phyloP scores from a whole-genome alignment of 2,888 invertebrate species.

The Chloroclysta siterata region DNA sequence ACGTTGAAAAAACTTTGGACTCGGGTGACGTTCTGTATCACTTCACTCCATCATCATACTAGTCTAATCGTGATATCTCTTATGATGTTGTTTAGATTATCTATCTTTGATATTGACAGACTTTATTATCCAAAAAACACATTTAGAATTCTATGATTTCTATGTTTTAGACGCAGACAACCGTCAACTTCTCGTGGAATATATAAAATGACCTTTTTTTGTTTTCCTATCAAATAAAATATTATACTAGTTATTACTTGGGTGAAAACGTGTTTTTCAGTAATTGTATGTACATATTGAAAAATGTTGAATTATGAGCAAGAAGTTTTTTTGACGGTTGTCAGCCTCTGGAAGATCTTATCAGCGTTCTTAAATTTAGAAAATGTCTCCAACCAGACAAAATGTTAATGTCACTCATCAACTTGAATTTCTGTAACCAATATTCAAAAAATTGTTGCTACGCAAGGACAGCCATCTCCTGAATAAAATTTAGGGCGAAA shows the following conservation, averaged over 20 bases:
- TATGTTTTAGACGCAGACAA: too few relatives aligned
- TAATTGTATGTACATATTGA: too few relatives aligned
- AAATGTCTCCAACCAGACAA: background rate
- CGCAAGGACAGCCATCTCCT: slow-evolving; percentile 38
- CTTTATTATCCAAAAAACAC: background rate
- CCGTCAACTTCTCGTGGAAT: too few relatives aligned
- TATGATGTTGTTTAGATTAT: background rate
- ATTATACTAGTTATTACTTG: too few relatives aligned
- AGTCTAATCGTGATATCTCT: background rate
- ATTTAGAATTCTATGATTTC: too few relatives aligned
- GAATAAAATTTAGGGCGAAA: slow-evolving; percentile 54
- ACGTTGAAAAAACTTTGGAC: slow-evolving; percentile 4
- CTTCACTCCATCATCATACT: slow-evolving; percentile 2
- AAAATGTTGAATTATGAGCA: too few relatives aligned
- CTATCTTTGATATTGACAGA: background rate
- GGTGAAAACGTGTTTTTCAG: too few relatives aligned
- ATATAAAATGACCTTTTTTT: too few relatives aligned
- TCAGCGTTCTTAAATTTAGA: background rate
- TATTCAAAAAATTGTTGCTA: slow-evolving; percentile 29
- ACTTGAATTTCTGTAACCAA: slow-evolving; percentile 19
- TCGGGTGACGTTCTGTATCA: background rate
- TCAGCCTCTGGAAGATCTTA: too few relatives aligned
- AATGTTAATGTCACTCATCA: slow-evolving; percentile 9
- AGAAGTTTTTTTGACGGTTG: too few relatives aligned
- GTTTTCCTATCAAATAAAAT: too few relatives aligned